Evolutionary conservation across 92 coral and sea anemone genomes (phyloP), one percentile per base, ranked within the genome.

Genomic region (Scolanthus callimorphus): DNA sequence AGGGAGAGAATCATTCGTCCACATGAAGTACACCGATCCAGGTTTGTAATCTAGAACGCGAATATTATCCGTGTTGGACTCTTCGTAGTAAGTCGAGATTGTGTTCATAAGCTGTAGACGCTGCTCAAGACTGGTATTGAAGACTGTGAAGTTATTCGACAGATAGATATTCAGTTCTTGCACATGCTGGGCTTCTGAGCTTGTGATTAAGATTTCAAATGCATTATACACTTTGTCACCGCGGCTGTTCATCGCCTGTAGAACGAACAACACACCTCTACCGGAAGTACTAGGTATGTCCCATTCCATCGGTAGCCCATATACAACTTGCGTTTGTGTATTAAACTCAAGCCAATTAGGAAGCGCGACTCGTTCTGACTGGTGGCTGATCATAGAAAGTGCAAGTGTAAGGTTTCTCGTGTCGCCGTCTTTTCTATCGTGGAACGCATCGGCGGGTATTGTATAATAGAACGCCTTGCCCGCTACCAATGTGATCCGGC

Each of bases 1-100:
- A 2, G 85, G 87, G 13, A 92, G 63, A 29, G 94, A 78, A 62
- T 85, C 84, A 54, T 92, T 92, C 1, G 94, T 84, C 98, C 98
- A 92, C 1, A 86, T 55, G 57, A 88, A 65, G 20, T 88, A 46
- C 21, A 92, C 83, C 11, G 98, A 92, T 0, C 98, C 98, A 37
- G 68, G 27, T 2, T 62, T 39, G 64, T 79, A 71, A 10, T 63
- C 51, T 29, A 72, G 22, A 46, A 91, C 81, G 20, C 80, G 72
- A 53, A 91, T 62, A n/a, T 58, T 51, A 0, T 83, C 76, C 23
- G 38, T 52, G 39, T 83, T 81, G 3, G 73, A 25, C 59, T 91
- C 97, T 2, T 73, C 76, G 29, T 88, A 91, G 66, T 79, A 91
- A 0, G 9, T 38, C 38, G 73, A 69, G 17, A 91, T 83, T 24